Base-by-base conservation (phyloP, 92 coral and sea anemone genomes). In the Actinostola sp. region DNA sequence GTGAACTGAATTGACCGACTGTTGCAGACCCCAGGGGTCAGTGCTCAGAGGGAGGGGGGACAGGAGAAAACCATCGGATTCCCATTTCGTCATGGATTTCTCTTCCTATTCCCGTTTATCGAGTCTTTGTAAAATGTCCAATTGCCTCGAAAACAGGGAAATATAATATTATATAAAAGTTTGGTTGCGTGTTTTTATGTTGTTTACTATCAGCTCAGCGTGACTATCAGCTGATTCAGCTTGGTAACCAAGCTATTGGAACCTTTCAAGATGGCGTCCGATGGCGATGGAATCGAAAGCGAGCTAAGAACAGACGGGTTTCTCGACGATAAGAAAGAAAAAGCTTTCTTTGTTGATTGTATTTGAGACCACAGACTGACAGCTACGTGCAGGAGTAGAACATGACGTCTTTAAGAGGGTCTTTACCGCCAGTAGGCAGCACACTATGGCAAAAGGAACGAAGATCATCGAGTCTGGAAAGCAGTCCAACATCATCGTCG, bases 401-500 rank as follows among this genome's bases (percentile, higher is more conserved):
- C 66, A 94, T 91, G 98, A 83, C 98, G 14, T 94, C 98, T 1
- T 73, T 94, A 36, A 85, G 88, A 50, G 92, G 82, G 16, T 94
- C 72, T 59, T 73, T 94, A 17, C 98, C 98, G 8, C 91, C 94
- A 20, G 94, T 91, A 9, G 98, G 98, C n/a, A 85, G 97, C 62
- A 82, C 95, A 29, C 61, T 94, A 24, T 94, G 98, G 98, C 79
- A 90, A 61, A 94, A 94, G 66, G 97, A 94, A 36, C 92, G 97
- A 69, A 72, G 89, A 24, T 78, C 88, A 25, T 77, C 92, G 10
- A 54, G 87, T 15, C 63, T 78, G 15, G 98, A 94, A 8, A 82
- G 73, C 57, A 88, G 77, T 20, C 67, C 73, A 36, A 54, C 58
- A 29, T 67, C 80, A 48, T 56, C 84, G 6, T 35, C 66, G 14